These are phyloP conservation scores for Tinea trinotella DNA, from an alignment of 2,888 invertebrate genomes.

Conservation along the genomic window DNA sequence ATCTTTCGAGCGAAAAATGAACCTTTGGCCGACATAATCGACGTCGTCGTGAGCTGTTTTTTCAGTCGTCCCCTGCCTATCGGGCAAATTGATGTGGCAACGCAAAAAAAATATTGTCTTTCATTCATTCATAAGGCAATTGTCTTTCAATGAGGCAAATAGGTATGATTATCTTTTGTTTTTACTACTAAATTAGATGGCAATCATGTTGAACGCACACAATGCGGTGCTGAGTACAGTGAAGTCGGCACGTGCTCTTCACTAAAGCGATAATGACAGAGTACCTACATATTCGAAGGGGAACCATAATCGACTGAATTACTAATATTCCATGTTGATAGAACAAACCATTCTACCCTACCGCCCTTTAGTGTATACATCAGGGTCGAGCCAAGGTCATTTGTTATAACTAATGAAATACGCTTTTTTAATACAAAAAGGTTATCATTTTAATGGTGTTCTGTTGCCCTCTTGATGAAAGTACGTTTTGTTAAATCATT, in stretches of 20 bases:
- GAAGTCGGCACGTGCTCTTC: slow-evolving; percentile 56
- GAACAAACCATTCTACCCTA: neutral
- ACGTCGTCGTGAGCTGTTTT: too few species aligned
- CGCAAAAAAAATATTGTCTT: too few species aligned
- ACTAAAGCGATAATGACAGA: slow-evolving; percentile 67
- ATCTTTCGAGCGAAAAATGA: too few species aligned
- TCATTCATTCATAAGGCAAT: too few species aligned
- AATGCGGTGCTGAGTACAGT: slow-evolving; percentile 27
- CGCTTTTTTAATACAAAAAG: slow-evolving; percentile 3
- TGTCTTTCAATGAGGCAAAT: too few species aligned
- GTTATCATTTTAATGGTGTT: slow-evolving; percentile 2
- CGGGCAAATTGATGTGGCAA: too few species aligned
- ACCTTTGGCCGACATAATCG: too few species aligned
- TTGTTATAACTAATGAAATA: slow-evolving; percentile 2
- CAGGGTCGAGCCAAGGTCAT: slow-evolving; percentile 15
- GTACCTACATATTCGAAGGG: slow-evolving; percentile 53
- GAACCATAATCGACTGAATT: slow-evolving; percentile 65
- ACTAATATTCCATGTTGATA: slow-evolving; percentile 38
- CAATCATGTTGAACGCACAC: slow-evolving; percentile 24
- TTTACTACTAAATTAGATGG: slow-evolving; percentile 18
- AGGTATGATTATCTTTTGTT: neutral
- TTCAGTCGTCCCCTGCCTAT: too few species aligned
- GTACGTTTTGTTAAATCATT: neutral
- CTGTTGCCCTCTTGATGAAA: neutral
- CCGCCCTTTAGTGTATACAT: slow-evolving; percentile 6